Base-by-base conservation (phyloP, 2,113 vertebrate species). In the Oxygymnocypris stewartii region DNA sequence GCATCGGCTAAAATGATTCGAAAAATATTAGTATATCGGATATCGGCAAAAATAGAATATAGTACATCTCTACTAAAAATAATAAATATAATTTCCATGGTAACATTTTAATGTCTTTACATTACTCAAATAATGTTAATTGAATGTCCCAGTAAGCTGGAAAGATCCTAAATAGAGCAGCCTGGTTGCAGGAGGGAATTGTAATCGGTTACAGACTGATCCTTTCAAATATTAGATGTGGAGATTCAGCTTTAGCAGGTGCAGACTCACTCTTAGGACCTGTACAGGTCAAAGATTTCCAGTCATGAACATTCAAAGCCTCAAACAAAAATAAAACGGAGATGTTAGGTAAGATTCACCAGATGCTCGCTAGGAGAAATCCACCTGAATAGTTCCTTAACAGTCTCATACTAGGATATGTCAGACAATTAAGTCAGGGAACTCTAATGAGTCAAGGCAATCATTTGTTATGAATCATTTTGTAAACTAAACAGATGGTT, bases 401-500 rank as follows among this genome's bases (percentile, higher is more conserved):
- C n/a, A 65, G 59, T 47, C 59, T 65, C 14, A 10, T 65, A 9
- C 40, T 59, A 47, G 57, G 40, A 61, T 61, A 42, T 42, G 78
- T 12, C 57, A 80, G 79, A 9, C n/a, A 81, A 81, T 44, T 65
- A 44, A 65, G n/a, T 65, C 28, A 47, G n/a, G 59, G 59, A 81
- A 28, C 79, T 65, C 23, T 65, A 65, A 65, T 31, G 59, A 81
- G 40, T 47, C 79, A 63, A 65, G 13, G 79, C n/a, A 81, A 65
- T 81, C 13, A 81, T 81, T 81, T 81, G 79, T 42, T 65, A 81
- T 65, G n/a, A 81, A 81, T 81, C 37, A 65, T 16, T 81, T 81
- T 65, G 59, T 81, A 81, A 81, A 47, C 59, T 65, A 44, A 81
- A 44, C n/a, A 81, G 79, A 81, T 81, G 59, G 59, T 47, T 44